A percentile compares a stretch with the other conserved stretches of the same genome.
Evolutionary conservation across 2,113 vertebrate species (phyloP).

Genomic region (Pampusana beccarii): DNA sequence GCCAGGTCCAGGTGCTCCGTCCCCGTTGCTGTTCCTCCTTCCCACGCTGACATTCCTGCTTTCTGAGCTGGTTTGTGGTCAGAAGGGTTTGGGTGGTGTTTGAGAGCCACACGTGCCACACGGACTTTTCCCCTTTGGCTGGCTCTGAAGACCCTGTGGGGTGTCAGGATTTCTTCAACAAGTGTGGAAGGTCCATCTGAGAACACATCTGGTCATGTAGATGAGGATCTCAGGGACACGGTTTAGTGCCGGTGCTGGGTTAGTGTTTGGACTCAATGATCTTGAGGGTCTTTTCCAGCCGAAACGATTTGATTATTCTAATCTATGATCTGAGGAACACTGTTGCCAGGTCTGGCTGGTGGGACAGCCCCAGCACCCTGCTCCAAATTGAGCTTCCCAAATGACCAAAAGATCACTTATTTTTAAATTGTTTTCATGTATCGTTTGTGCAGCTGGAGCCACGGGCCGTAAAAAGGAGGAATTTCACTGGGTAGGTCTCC

Average conservation of each 20-base stretch:
- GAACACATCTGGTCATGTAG: not conserved
- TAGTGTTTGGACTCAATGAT: no score
- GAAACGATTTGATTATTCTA: no score
- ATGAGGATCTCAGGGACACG: no score
- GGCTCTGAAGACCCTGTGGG: not conserved
- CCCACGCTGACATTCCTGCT: fast-evolving
- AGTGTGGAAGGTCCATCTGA: fast-evolving
- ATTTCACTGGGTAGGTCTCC: slow-evolving; percentile 15
- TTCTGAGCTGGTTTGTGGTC: not conserved
- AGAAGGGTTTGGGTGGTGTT: not conserved
- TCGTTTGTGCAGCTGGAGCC: not conserved
- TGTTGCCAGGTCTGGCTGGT: not conserved
- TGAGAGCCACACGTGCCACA: fast-evolving
- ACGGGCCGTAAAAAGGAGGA: slow-evolving; percentile 1
- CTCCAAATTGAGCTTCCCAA: not conserved
- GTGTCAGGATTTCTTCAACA: not conserved
- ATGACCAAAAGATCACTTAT: not conserved
- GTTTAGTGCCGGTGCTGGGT: no score
- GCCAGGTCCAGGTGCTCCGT: not conserved
- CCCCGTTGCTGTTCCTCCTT: not conserved
- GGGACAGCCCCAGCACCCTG: not conserved
- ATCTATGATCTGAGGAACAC: not conserved
- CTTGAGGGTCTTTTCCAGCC: no score
- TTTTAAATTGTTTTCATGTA: not conserved
- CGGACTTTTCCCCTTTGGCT: not conserved